Evolutionary conservation across 2,888 invertebrate genomes (phyloP), one percentile per base, ranked within the genome.

Genomic region (Exocentrus adspersus): DNA sequence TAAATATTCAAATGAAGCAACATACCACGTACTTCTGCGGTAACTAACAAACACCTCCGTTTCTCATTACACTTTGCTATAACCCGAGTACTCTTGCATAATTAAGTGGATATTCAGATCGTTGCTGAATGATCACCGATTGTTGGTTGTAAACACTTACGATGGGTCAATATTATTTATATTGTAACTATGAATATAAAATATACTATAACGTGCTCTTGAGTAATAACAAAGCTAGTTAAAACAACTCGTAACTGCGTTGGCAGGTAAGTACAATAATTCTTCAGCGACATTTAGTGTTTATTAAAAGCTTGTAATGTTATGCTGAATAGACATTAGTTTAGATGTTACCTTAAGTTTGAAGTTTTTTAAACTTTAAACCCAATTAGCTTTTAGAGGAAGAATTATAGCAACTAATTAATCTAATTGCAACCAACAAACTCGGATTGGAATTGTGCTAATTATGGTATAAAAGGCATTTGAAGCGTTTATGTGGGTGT

Each of bases 51-150:
- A 51, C 37, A 51, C n/a, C 42, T 53, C 42, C 19, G 37, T 30
- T 28, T 45, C 57, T 57, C 30, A 28, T 45, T 45, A 57, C 32
- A 45, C 30, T 30, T n/a, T 57, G 43, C 28, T 3, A 46, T n/a
- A 57, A 56, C 42, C 16, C 2, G 12, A 16, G 28, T 16, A 43
- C 42, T 42, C 16, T 46, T 57, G 45, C 57, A 57, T 45, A 43
- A 57, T 17, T 56, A 56, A 42, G 24, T 56, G 19, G 43, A 56
- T 56, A 43, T 57, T 14, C 46, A 57, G 57, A 57, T 57, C 30
- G 46, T 57, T 57, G 32, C 30, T 46, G 45, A 51, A 32, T 32
- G 32, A 51, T 51, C 32, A n/a, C 50, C 30, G 30, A 50, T 30
- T 50, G 51, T 51, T 51, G 21, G n/a, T 51, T 32, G 37, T 51